Base-by-base conservation (phyloP, 1,140 invertebrate genomes). In the Centruroides sculpturatus region DNA sequence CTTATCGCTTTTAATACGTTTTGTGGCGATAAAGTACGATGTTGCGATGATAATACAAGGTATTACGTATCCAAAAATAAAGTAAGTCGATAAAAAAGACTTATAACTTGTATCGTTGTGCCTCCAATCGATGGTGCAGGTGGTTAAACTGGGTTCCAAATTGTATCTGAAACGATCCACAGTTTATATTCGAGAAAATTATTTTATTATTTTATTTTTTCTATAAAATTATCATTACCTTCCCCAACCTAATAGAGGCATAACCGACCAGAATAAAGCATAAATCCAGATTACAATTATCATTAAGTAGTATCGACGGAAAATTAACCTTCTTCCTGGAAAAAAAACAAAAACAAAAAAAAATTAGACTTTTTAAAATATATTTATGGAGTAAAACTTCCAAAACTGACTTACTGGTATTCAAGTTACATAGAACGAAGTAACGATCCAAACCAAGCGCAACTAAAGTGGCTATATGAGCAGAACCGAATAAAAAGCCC, bases 401-500 rank as follows among this genome's bases (percentile, higher is more conserved):
- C 8, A 41, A 41, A 41, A 41, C 8, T 6, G 8, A 47, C 60
- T 65, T 62, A 65, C 63, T 61, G 9, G 62, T 35, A 49, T 47
- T 62, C 13, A 65, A 59, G 46, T 57, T 48, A 59, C 58, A 60
- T 23, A 65, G 64, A 46, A 66, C 64, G 46, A 66, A 62, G 63
- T 75, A 75, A 41, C 72, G 69, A 56, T 75, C 74, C 5, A 74
- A 55, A 53, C 71, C 72, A 8, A 75, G 66, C 35, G 70, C 64
- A 23, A 71, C 66, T 8, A 75, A 63, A n/a, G 68, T 69, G 1
- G 68, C 69, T 13, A 74, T 70, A 55, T 72, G 68, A 35, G 69
- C 72, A 3, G 72, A 67, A 2, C 74, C 74, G 54, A 68, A 68
- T 7, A 74, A 64, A 65, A 73, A 74, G 4, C 73, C 72, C 62